Evolutionary conservation across 2,888 invertebrate species (phyloP).

Genomic region (Antheraea yamamai): DNA sequence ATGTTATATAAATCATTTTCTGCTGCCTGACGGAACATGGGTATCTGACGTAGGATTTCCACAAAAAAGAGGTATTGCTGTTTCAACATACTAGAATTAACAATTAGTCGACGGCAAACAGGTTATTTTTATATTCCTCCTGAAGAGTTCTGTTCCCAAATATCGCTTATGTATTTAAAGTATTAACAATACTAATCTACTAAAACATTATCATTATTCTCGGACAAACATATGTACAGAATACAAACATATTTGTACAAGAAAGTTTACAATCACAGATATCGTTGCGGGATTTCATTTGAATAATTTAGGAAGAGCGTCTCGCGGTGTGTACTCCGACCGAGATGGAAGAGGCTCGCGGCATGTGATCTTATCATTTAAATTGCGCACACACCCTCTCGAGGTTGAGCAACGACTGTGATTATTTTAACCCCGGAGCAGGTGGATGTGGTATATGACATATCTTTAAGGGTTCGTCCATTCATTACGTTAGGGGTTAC

Average conservation of each 20-base stretch:
- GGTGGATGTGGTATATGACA: slow-evolving; percentile 32
- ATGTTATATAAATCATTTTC: too few species aligned
- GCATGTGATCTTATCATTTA: slow-evolving; percentile 61
- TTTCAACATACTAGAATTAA: too few species aligned
- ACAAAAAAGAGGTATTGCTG: too few species aligned
- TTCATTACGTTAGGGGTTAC: too few species aligned
- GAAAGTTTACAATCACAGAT: slow-evolving; percentile 72
- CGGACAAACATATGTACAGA: slow-evolving; percentile 29
- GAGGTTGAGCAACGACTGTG: slow-evolving; percentile 31
- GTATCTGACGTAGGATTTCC: too few species aligned
- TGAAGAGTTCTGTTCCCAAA: background rate
- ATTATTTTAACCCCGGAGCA: slow-evolving; percentile 33
- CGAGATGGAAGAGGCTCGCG: slow-evolving; percentile 31
- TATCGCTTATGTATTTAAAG: background rate
- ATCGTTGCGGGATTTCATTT: slow-evolving; percentile 69
- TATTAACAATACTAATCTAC: too few species aligned
- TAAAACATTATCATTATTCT: slow-evolving; percentile 22
- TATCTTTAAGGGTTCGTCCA: too few species aligned
- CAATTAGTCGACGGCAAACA: too few species aligned
- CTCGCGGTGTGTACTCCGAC: slow-evolving; percentile 32
- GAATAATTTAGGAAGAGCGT: slow-evolving; percentile 71
- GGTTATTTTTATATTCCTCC: background rate
- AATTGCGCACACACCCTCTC: slow-evolving; percentile 62
- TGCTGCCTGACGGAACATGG: too few species aligned
- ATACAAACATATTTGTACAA: slow-evolving; percentile 56